Conservation (phyloP, 2,797 vertebrate genomes). For the Staurois parvus region DNA sequence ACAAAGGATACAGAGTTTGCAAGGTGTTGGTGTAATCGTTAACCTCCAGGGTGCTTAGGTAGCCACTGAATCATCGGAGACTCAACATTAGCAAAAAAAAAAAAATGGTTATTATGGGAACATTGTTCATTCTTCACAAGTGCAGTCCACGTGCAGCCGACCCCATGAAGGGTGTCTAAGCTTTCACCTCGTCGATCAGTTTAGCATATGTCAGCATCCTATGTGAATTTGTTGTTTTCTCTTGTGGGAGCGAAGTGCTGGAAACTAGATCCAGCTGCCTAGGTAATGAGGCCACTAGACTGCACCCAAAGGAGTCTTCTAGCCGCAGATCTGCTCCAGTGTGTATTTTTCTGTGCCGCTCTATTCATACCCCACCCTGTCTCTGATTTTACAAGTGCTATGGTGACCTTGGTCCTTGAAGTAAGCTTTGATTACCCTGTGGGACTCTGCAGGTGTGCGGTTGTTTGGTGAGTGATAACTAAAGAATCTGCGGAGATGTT, state of each 20-base stretch:
- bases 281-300: slow-evolving; percentile 60
- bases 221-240: slow-evolving; percentile 57
- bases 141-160: slow-evolving; percentile 36
- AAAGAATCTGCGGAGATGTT: slow-evolving; percentile 50
- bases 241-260: slow-evolving; percentile 55
- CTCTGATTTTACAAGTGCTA: slow-evolving; percentile 59
- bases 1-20: slow-evolving; percentile 69
- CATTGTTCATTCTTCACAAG: slow-evolving; percentile 23
- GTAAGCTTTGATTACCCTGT: slow-evolving; percentile 50
- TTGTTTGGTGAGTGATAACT: slow-evolving; percentile 58
- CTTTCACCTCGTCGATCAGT: slow-evolving; percentile 40
- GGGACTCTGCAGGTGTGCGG: slow-evolving; percentile 59
- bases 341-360: slow-evolving; percentile 45
- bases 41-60: slow-evolving; percentile 31
- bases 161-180: slow-evolving; percentile 22
- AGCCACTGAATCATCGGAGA: slow-evolving; percentile 28
- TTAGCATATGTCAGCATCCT: slow-evolving; percentile 62
- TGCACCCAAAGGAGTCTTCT: slow-evolving; percentile 59
- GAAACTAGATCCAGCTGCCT: slow-evolving; percentile 61
- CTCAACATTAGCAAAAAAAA: slow-evolving; percentile 21
- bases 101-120: slow-evolving; percentile 21
- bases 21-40: slow-evolving; percentile 54
- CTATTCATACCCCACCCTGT: slow-evolving; percentile 46
- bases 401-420: slow-evolving; percentile 60
- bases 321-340: slow-evolving; percentile 47